Percentiles rank a stretch among this genome's conserved stretches.
Conservation (phyloP, 2,888 invertebrate species). For the Tiliacea aurago region DNA sequence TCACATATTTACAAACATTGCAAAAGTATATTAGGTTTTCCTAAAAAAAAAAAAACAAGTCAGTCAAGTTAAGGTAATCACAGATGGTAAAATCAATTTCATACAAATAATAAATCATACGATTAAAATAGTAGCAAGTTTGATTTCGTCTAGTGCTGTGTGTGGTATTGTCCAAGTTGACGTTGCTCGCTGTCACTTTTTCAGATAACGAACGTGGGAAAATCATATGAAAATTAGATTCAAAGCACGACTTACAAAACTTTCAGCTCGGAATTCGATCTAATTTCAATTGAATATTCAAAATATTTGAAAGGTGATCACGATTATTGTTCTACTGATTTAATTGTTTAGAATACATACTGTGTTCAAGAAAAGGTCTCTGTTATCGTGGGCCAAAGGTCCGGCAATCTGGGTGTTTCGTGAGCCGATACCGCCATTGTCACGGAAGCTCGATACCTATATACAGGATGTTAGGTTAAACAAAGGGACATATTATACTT, state of each 20-base stretch:
- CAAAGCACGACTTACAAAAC: background rate
- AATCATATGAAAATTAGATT: conserved; percentile 7
- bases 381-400: conserved; percentile 67
- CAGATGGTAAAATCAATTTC: too few species aligned
- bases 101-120: too few species aligned
- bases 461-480: background rate
- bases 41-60: too few species aligned
- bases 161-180: too few species aligned
- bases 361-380: conserved; percentile 58
- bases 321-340: conserved; percentile 65
- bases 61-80: too few species aligned
- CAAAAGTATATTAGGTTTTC: too few species aligned
- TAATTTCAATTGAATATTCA: conserved; percentile 62
- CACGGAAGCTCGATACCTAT: conserved; percentile 79
- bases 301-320: conserved; percentile 72
- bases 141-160: too few species aligned
- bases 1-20: too few species aligned
- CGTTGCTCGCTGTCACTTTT: too few species aligned
- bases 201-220: background rate
- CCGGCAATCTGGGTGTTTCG: conserved; percentile 64
- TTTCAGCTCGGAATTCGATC: conserved; percentile 43
- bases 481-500: background rate
- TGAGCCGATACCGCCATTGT: conserved; percentile 71
- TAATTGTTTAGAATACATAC: conserved; percentile 66
- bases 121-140: too few species aligned